Evolutionary conservation across 2,113 vertebrate genomes (phyloP).

Genomic region (Zosterops borbonicus): DNA sequence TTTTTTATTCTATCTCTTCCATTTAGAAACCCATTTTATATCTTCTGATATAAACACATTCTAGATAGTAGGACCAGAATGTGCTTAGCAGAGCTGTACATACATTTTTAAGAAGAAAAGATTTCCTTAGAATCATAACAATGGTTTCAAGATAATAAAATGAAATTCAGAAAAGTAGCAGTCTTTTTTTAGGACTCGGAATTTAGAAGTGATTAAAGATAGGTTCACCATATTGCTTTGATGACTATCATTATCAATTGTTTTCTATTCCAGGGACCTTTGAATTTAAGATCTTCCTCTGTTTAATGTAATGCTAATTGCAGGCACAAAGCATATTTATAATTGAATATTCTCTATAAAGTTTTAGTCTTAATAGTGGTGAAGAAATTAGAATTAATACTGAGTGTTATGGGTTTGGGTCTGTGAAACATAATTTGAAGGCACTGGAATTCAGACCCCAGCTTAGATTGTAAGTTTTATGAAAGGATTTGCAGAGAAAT

Average conservation of each 20-base stretch:
- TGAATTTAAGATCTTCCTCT: conserved; percentile 9
- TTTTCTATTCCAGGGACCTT: background rate
- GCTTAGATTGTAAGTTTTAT: conserved; percentile 39
- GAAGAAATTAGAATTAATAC: conserved; percentile 58
- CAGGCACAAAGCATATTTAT: conserved; percentile 5
- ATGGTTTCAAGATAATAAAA: background rate
- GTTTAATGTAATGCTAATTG: conserved; percentile 14
- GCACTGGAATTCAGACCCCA: background rate
- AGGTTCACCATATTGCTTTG: conserved; percentile 5
- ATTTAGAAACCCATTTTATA: background rate
- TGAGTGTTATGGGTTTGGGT: background rate
- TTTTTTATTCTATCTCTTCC: background rate
- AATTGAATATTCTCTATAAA: background rate
- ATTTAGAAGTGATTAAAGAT: background rate
- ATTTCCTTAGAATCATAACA: background rate
- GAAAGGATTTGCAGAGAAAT: conserved; percentile 14
- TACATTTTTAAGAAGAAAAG: background rate
- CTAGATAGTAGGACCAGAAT: background rate
- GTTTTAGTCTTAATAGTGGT: background rate
- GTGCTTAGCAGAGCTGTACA: background rate
- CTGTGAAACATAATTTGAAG: background rate
- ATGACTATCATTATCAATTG: background rate
- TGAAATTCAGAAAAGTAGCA: background rate
- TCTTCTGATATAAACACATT: background rate
- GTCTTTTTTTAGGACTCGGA: background rate